Conservation (phyloP, 1,140 invertebrate genomes). For the Nebria ingens region DNA sequence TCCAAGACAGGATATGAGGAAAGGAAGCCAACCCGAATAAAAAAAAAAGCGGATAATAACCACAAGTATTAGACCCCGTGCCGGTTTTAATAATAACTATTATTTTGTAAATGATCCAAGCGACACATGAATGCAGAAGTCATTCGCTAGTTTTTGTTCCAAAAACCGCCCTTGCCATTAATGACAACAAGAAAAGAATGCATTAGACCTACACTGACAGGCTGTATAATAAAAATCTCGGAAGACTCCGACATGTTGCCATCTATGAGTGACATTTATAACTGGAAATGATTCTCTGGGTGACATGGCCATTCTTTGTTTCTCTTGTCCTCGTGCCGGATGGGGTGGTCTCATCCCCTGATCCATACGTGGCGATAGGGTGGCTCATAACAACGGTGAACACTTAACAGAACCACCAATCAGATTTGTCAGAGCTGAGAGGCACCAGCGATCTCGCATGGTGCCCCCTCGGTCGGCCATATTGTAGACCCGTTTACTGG, state of each 20-base stretch:
- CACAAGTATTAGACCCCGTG: not conserved
- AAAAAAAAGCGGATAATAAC: not conserved
- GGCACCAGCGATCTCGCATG: not conserved
- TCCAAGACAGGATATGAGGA: not conserved
- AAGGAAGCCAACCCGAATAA: not conserved
- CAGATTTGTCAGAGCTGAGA: not conserved
- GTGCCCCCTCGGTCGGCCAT: not conserved
- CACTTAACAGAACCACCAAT: not conserved
- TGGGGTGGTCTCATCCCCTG: not conserved
- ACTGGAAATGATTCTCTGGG: not conserved
- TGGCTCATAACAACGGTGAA: not conserved
- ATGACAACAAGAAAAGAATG: constrained; percentile 7
- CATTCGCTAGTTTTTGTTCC: not conserved
- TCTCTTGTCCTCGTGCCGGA: not conserved
- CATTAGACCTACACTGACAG: not conserved
- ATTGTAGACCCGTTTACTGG: not conserved
- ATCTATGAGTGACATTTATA: constrained; percentile 7
- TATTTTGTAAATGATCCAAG: constrained; percentile 5
- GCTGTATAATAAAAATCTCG: constrained; percentile 1
- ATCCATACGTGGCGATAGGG: not conserved
- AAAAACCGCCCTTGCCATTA: not conserved
- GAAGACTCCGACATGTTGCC: not conserved
- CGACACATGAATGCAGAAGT: not conserved
- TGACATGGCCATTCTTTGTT: constrained; percentile 4
- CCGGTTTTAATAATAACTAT: not conserved